phyloP scores from a whole-genome alignment of 2,113 vertebrate species.

The Apteryx owenii region DNA sequence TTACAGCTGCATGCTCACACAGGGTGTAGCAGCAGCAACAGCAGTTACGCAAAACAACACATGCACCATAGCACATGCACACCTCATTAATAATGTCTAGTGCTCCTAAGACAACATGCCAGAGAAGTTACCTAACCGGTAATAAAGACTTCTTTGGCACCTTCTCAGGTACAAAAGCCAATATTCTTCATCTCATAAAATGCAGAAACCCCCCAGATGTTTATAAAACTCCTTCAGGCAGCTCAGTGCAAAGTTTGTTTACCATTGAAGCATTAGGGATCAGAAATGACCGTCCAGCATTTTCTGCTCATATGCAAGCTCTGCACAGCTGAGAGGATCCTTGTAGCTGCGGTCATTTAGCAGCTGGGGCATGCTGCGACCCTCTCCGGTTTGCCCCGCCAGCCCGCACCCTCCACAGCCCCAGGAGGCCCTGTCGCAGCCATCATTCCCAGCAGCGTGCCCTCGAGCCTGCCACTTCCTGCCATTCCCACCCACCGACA shows the following conservation, averaged over 20 bases:
- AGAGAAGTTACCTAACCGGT: conserved; percentile 60
- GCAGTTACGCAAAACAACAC: neutral
- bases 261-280: rapidly evolving
- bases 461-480: neutral
- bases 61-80: neutral
- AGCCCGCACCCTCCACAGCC: neutral
- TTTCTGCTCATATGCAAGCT: neutral
- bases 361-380: neutral
- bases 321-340: neutral
- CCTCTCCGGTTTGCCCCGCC: neutral
- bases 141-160: conserved; percentile 46
- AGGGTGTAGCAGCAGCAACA: neutral
- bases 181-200: conserved; percentile 13
- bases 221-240: neutral
- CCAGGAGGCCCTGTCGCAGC: neutral
- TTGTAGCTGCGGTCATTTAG: neutral
- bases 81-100: conserved; percentile 36
- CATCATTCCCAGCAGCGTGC: rapidly evolving
- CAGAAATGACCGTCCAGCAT: neutral
- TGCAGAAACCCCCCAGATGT: conserved; percentile 20
- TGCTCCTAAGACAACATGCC: neutral
- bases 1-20: neutral
- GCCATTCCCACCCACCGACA: neutral
- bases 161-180: conserved; percentile 5
- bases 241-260: neutral